Conservation (phyloP, 1,140 invertebrate species). For the Drosophila grimshawi region DNA sequence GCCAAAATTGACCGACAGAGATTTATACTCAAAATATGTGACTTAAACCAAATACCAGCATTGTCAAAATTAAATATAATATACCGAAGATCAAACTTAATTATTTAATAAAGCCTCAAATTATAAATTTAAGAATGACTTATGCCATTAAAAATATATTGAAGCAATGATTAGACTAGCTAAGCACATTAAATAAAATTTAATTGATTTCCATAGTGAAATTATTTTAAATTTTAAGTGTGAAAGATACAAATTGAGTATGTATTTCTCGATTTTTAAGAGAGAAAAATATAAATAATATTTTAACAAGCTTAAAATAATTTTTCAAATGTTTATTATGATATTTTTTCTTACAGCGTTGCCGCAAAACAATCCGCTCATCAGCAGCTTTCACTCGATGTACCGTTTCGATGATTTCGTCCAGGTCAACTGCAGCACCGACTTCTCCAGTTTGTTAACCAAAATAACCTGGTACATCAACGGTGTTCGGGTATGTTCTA, state of each 20-base stretch:
- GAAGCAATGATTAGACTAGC: too few species aligned
- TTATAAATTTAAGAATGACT: too few species aligned
- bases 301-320: conserved; percentile 11
- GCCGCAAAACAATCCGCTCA: conserved; percentile 86
- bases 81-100: too few species aligned
- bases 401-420: conserved; percentile 86
- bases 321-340: conserved; percentile 45
- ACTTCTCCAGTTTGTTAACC: conserved; percentile 86
- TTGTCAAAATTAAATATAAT: too few species aligned
- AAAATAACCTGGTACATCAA: conserved; percentile 88
- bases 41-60: too few species aligned
- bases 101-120: too few species aligned
- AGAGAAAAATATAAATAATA: neutral
- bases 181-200: too few species aligned
- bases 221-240: neutral
- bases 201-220: too few species aligned
- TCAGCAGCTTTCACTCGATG: conserved; percentile 85
- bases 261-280: too few species aligned
- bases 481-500: conserved; percentile 84
- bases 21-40: too few species aligned
- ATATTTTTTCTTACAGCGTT: conserved; percentile 84
- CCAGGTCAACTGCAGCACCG: conserved; percentile 86
- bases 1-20: too few species aligned
- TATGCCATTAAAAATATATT: too few species aligned
- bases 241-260: neutral